Evolutionary conservation across 2,888 invertebrate species (phyloP).

Genomic region (Ormyrus rosae): DNA sequence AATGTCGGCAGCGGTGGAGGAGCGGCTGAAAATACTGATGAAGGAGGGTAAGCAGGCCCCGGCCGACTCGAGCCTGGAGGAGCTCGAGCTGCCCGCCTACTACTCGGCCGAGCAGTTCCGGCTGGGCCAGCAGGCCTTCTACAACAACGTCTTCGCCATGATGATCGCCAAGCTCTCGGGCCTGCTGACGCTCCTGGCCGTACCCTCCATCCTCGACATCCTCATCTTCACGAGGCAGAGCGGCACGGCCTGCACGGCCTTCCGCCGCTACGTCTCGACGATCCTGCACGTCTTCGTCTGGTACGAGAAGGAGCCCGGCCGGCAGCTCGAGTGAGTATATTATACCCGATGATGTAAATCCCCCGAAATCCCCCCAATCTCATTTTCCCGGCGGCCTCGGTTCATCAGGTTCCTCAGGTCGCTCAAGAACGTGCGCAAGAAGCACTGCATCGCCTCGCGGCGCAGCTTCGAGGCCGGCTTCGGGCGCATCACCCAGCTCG

Average conservation of each 20-base stretch:
- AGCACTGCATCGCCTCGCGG: constrained; percentile 82
- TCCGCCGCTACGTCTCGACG: constrained; percentile 88
- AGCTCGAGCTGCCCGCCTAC: constrained; percentile 81
- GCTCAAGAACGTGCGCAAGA: constrained; percentile 80
- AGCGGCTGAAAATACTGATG: constrained; percentile 64
- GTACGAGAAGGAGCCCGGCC: constrained; percentile 82
- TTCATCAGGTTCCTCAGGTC: constrained; percentile 82
- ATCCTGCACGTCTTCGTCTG: constrained; percentile 86
- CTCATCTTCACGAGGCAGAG: constrained; percentile 85
- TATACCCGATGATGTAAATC: no score
- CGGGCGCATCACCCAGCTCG: constrained; percentile 85
- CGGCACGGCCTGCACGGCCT: constrained; percentile 81
- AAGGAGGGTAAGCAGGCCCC: constrained; percentile 64
- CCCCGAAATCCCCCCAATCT: no score
- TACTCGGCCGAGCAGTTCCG: constrained; percentile 81
- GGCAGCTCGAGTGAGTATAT: constrained; percentile 65
- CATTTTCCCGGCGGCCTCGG: no score
- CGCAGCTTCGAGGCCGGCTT: constrained; percentile 75
- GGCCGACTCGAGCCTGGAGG: constrained; percentile 63
- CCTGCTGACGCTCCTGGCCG: constrained; percentile 84
- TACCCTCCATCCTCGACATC: constrained; percentile 85
- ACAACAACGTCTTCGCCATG: constrained; percentile 83
- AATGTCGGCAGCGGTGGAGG: constrained; percentile 58
- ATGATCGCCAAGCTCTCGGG: constrained; percentile 86
- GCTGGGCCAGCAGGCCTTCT: constrained; percentile 85